Evolutionary conservation across 2,888 invertebrate species (phyloP).

Genomic region (Tiliacea citrago): DNA sequence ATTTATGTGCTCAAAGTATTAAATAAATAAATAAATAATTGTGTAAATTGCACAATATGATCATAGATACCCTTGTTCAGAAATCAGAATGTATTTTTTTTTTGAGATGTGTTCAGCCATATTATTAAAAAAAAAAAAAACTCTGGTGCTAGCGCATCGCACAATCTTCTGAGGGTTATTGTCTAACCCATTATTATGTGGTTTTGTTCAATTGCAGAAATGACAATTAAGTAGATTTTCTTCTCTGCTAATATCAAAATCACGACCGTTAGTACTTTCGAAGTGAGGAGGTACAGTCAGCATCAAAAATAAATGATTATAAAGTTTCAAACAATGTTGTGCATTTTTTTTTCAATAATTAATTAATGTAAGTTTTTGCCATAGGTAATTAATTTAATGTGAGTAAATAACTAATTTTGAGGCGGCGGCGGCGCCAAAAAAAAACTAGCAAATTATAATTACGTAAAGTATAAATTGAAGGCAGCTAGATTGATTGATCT

Average conservation of each 20-base stretch:
- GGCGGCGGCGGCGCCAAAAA: background rate
- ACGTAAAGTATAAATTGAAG: background rate
- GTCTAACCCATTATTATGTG: slow-evolving; percentile 73
- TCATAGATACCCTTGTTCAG: background rate
- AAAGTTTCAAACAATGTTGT: background rate
- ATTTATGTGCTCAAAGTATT: too few relatives aligned
- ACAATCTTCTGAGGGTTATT: slow-evolving; percentile 52
- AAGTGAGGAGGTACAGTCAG: slow-evolving; percentile 12
- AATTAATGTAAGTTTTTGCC: background rate
- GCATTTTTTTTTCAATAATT: background rate
- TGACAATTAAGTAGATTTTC: slow-evolving; percentile 48
- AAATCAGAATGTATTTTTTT: background rate
- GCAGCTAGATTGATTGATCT: background rate
- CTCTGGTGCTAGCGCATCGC: background rate
- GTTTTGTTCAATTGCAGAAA: slow-evolving; percentile 73
- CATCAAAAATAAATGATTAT: slow-evolving; percentile 3
- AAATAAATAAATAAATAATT: too few relatives aligned
- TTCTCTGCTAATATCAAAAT: slow-evolving; percentile 43
- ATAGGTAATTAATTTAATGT: background rate
- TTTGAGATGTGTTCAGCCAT: background rate
- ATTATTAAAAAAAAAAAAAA: background rate
- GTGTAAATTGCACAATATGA: too few relatives aligned
- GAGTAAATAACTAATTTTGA: background rate
- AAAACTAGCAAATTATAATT: background rate
- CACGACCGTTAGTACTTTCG: slow-evolving; percentile 48